Percentiles rank a stretch among this genome's conserved stretches.
phyloP scores from a whole-genome alignment of 2,113 vertebrate species.

The pig (Sus scrofa) region T2T-Sscrofa CM000817.6:70750001-70750500 shows the following conservation, averaged over 20 bases:
- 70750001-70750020: background rate
- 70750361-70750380: too few relatives aligned
- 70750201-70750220: background rate
- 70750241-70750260: accelerated
- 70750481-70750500: too few relatives aligned
- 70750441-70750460: too few relatives aligned
- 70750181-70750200: background rate
- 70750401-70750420: too few relatives aligned
- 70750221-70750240: background rate
- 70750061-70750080: background rate
- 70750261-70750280: accelerated
- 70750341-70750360: too few relatives aligned
- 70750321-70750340: too few relatives aligned
- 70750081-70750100: background rate
- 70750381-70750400: too few relatives aligned
- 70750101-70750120: background rate
- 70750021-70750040: background rate
- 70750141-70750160: background rate
- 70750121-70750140: background rate
- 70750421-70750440: too few relatives aligned
- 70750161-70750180: background rate
- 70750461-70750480: too few relatives aligned
- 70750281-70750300: background rate
- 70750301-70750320: too few relatives aligned
- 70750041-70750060: background rate